Evolutionary conservation across 2,888 invertebrate genomes (phyloP).

Genomic region (Eristalinus aeneus): DNA sequence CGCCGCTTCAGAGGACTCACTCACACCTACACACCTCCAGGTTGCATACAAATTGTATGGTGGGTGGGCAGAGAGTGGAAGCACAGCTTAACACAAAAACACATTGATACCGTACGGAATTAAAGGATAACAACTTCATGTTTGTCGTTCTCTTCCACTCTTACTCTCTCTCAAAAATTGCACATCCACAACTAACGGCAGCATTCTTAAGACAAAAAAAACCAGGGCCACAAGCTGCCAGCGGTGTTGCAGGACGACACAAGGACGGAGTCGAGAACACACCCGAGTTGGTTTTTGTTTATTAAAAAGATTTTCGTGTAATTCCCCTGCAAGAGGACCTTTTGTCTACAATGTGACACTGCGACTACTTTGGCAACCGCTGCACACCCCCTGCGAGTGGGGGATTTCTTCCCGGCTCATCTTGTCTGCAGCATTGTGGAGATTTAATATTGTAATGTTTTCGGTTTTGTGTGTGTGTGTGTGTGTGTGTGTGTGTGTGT

Average conservation of each 20-base stretch:
- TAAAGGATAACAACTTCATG: constrained; percentile 67
- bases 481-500: too few species aligned
- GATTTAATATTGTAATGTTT: not conserved
- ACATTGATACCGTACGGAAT: constrained; percentile 67
- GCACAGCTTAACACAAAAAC: constrained; percentile 43
- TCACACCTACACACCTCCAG: not conserved
- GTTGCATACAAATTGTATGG: constrained; percentile 11
- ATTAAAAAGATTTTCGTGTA: constrained; percentile 68
- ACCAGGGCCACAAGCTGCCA: too few species aligned
- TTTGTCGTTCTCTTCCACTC: constrained; percentile 47
- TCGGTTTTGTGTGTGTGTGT: not conserved
- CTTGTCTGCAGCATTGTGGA: not conserved
- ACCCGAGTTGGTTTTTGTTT: constrained; percentile 56
- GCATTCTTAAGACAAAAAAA: not conserved
- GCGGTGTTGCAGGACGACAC: constrained; percentile 32
- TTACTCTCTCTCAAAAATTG: constrained; percentile 12
- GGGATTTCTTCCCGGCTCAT: not conserved
- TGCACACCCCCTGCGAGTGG: not conserved
- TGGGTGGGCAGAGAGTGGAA: not conserved
- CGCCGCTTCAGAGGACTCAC: not conserved
- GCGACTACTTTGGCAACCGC: constrained; percentile 33
- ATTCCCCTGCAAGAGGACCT: constrained; percentile 56
- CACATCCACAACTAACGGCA: not conserved
- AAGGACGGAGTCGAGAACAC: constrained; percentile 3
- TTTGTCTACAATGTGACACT: constrained; percentile 61